Conservation (phyloP, 2,113 vertebrate genomes). For the Turnix velox region DNA sequence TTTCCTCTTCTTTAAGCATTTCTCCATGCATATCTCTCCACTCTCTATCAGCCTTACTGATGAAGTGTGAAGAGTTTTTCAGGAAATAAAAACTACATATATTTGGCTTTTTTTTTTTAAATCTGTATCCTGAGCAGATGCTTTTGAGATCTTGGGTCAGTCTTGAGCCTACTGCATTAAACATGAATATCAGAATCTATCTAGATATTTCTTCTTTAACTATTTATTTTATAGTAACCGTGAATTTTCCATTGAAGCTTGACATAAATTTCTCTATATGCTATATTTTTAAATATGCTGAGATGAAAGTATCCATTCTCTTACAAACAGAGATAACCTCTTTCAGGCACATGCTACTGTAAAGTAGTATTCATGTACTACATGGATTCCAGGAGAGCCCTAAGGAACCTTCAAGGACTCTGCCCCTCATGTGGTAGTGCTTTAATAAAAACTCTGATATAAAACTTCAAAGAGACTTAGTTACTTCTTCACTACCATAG, state of each 20-base stretch:
- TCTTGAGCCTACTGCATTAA: neutral
- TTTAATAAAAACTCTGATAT: neutral
- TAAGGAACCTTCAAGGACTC: neutral
- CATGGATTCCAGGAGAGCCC: neutral
- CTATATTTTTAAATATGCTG: neutral
- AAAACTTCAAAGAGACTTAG: neutral
- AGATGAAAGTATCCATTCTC: neutral
- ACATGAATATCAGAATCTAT: neutral
- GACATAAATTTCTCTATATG: neutral
- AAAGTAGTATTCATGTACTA: neutral
- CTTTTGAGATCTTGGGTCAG: neutral
- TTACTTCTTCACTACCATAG: neutral
- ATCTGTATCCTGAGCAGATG: neutral
- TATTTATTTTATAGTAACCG: neutral
- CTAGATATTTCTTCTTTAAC: neutral
- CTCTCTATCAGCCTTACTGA: neutral
- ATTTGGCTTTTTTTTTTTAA: neutral
- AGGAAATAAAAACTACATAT: neutral
- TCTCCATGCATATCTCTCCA: neutral
- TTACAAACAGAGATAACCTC: neutral
- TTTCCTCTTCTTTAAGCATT: neutral
- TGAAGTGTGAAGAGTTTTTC: neutral
- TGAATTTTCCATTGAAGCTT: neutral
- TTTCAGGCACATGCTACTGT: neutral
- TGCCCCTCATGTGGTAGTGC: neutral